phyloP scores from a whole-genome alignment of 2,888 invertebrate genomes.

The Pandemis heparana region DNA sequence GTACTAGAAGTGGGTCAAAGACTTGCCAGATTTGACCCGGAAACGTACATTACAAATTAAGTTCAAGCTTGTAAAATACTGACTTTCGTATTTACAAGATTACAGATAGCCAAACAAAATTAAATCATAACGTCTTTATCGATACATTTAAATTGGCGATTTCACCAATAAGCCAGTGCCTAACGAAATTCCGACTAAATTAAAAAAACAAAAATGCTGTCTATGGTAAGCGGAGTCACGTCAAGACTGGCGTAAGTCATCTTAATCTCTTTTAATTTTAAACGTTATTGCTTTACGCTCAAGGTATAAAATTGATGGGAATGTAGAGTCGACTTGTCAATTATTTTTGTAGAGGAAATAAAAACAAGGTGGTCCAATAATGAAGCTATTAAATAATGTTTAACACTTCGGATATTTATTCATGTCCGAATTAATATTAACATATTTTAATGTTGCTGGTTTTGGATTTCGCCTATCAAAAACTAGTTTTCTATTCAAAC shows the following conservation, averaged over 20 bases:
- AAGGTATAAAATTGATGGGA: not conserved
- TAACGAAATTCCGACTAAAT: conserved; percentile 18
- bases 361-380: conserved; percentile 27
- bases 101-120: not conserved
- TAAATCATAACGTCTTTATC: conserved; percentile 3
- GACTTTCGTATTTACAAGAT: not conserved
- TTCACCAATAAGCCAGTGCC: not conserved
- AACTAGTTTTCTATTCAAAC: conserved; percentile 2
- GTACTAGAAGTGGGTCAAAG: no score
- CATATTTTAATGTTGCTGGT: conserved; percentile 37
- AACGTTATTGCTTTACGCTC: not conserved
- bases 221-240: not conserved
- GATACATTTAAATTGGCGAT: not conserved
- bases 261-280: not conserved
- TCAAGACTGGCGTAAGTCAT: not conserved
- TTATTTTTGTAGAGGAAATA: not conserved
- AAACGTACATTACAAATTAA: no score
- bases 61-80: no score
- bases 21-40: no score
- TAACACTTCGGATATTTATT: conserved; percentile 37
- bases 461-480: conserved; percentile 37
- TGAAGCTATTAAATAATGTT: conserved; percentile 37
- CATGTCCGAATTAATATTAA: conserved; percentile 32
- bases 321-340: not conserved
- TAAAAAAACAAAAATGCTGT: conserved; percentile 39